Base-by-base conservation (phyloP, 2,888 invertebrate genomes). In the Atherix ibis region DNA sequence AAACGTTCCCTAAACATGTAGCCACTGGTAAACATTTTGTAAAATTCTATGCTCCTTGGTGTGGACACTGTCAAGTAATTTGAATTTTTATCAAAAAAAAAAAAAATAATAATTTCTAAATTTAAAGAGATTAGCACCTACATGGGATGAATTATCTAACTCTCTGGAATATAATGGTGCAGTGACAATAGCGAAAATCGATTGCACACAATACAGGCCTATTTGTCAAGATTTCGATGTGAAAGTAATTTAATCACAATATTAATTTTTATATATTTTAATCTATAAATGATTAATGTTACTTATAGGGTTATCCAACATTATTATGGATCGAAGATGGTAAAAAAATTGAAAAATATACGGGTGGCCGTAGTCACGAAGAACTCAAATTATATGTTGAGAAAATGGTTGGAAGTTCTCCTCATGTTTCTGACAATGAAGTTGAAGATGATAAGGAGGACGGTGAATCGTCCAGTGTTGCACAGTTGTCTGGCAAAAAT, bases 31-130 rank as follows among this genome's bases (percentile, higher is more conserved):
- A 77, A 48, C 81, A 85, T 56, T 91, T 92, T 53, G 67, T 92
- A 4, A 87, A 89, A 64, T 91, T 91, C 58, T 92, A 80, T 62
- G 84, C 84, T 1, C 88, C 91, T 0, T 91, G 91, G 91, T 91
- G 91, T 57, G 71, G 78, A 36, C 81, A 83, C 48, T 89, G 88
- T 48, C 82, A 80, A 68, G 79, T 79, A 62, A 47, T 32, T 18
- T 22, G n/a, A 34, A 10, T 16, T 14, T 30, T 33, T 25, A 24
- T 36, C 32, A n/a, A n/a, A n/a, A n/a, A n/a, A 37, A 35, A 27
- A 26, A 16, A 32, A 12, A 16, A 27, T 16, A 14, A 10, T 37
- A 33, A 44, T 45, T 26, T 19, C 9, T 9, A 9, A 6, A 6
- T 18, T 9, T 24, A 19, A 59, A 87, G 73, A 73, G 70, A 53